Evolutionary conservation across 2,797 vertebrate species (phyloP).

Genomic region (Hirundo rustica): DNA sequence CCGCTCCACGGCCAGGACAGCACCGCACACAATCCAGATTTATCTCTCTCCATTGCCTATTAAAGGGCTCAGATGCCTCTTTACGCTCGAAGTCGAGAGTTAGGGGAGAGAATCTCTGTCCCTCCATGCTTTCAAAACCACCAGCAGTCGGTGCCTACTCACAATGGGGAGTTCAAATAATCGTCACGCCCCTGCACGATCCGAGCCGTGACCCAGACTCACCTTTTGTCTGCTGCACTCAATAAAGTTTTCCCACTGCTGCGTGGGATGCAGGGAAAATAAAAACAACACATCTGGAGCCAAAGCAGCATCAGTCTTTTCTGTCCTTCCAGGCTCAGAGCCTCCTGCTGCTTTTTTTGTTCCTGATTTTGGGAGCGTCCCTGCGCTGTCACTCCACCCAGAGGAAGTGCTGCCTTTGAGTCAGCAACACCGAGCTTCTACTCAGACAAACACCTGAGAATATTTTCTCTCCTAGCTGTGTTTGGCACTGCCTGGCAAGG

Average conservation of each 20-base stretch:
- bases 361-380: background rate
- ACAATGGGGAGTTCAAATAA: background rate
- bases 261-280: background rate
- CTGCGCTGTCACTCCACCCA: background rate
- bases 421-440: background rate
- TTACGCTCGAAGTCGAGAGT: background rate
- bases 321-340: background rate
- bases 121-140: background rate
- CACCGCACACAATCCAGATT: fast-evolving
- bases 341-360: background rate
- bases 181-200: background rate
- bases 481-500: background rate
- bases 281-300: background rate
- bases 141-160: background rate
- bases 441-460: background rate
- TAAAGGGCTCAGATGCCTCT: background rate
- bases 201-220: background rate
- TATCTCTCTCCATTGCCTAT: background rate
- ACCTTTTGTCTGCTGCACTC: background rate
- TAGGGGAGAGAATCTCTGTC: background rate
- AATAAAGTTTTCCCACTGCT: background rate
- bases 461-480: background rate
- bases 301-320: background rate
- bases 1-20: background rate
- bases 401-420: fast-evolving